Evolutionary conservation across 2,113 vertebrate genomes (phyloP).

Genomic region (Tylochromis polylepis): DNA sequence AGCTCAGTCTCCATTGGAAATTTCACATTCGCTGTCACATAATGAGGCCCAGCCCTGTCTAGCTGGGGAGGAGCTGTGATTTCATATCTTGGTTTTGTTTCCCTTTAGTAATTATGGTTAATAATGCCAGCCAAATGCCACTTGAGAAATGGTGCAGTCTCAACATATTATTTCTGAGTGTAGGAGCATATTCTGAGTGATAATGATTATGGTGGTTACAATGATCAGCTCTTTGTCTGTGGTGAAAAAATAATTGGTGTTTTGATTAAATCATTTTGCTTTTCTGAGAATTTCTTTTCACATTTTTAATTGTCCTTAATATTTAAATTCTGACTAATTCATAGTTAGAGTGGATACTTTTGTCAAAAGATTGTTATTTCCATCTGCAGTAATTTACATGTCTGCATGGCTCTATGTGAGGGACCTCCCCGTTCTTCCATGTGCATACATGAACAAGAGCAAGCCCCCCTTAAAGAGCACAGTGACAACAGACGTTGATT

Average conservation of each 20-base stretch:
- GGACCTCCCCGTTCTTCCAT: background rate
- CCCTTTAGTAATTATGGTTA: conserved; percentile 9
- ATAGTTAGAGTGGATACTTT: background rate
- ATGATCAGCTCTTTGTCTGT: background rate
- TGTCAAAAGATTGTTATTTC: background rate
- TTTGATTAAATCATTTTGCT: background rate
- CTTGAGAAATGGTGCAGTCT: background rate
- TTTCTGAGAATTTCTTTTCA: background rate
- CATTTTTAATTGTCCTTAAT: background rate
- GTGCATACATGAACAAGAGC: background rate
- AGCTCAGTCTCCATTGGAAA: conserved; percentile 54
- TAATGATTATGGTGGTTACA: background rate
- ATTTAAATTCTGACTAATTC: background rate
- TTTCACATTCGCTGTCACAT: conserved; percentile 42
- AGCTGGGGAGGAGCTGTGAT: background rate
- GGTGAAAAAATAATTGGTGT: background rate
- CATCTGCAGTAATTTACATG: background rate
- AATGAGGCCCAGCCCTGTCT: conserved; percentile 51
- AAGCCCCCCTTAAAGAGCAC: background rate
- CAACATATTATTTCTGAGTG: background rate
- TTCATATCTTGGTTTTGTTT: background rate
- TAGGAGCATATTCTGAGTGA: background rate
- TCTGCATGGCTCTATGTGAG: background rate
- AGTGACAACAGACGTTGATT: background rate
- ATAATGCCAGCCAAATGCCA: background rate